A percentile compares a stretch with the other conserved stretches of the same genome.
phyloP scores from a whole-genome alignment of 2,888 invertebrate species.

The Oscheius myriophilus region DNA sequence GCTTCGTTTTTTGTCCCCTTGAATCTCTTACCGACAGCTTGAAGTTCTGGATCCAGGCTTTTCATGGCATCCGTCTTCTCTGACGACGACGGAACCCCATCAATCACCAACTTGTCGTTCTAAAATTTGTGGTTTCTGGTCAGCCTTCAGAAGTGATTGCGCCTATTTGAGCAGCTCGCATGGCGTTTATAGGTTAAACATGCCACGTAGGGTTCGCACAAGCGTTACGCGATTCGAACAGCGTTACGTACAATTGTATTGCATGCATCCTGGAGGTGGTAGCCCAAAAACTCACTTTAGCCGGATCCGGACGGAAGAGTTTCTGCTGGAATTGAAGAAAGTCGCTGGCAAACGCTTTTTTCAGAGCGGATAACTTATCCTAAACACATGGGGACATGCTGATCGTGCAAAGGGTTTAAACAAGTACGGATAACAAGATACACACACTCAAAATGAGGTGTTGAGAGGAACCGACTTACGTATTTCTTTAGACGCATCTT shows the following conservation, averaged over 20 bases:
- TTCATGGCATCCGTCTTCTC: slow-evolving; percentile 10
- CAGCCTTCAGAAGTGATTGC: background rate
- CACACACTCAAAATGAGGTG: background rate
- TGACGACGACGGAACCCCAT: background rate
- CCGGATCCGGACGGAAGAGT: slow-evolving; percentile 49
- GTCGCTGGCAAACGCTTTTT: slow-evolving; percentile 57
- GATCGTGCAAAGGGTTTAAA: slow-evolving; percentile 17
- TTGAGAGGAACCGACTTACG: slow-evolving; percentile 33
- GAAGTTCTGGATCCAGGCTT: slow-evolving; percentile 25
- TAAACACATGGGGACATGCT: slow-evolving; percentile 33
- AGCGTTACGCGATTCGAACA: background rate
- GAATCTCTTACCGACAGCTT: slow-evolving; percentile 13
- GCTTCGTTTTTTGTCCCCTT: background rate
- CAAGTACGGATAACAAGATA: slow-evolving; percentile 6
- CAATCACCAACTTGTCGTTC: slow-evolving; percentile 15
- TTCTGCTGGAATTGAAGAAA: slow-evolving; percentile 63
- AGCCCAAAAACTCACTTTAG: slow-evolving; percentile 24
- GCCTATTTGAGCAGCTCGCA: background rate
- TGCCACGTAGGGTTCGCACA: background rate
- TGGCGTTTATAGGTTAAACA: background rate
- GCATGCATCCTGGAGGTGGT: background rate
- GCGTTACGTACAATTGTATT: background rate
- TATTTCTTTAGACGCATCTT: slow-evolving; percentile 65
- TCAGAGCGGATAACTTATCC: slow-evolving; percentile 61
- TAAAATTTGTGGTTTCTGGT: slow-evolving; percentile 8